phyloP scores from a whole-genome alignment of 2,113 vertebrate genomes.

The Sterrhoptilus dennistouni region DNA sequence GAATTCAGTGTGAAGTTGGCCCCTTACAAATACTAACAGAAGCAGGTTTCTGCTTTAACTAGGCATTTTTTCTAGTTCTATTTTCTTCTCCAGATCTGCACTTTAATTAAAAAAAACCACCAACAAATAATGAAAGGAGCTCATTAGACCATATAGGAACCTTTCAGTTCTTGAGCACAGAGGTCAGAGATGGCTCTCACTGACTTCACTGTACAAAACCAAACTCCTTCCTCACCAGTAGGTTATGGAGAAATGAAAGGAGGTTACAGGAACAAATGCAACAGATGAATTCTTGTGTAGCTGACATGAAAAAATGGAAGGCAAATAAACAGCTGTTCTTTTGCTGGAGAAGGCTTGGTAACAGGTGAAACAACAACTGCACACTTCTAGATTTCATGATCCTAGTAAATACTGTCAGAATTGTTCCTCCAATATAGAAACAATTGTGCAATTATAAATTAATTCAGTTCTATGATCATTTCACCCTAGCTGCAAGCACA shows the following conservation, averaged over 20 bases:
- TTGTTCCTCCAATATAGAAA: not conserved
- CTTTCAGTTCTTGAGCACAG: not conserved
- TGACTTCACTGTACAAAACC: not conserved
- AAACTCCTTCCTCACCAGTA: not conserved
- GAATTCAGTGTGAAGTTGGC: not conserved
- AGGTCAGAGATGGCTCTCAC: not conserved
- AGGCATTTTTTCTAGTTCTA: not conserved
- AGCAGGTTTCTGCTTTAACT: not conserved
- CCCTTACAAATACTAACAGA: not conserved
- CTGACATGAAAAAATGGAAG: not conserved
- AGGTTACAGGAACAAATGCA: not conserved
- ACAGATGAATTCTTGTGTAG: not conserved
- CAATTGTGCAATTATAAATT: not conserved
- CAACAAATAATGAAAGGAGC: not conserved
- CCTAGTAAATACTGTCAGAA: not conserved
- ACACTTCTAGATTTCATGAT: not conserved
- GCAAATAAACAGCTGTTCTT: conserved; percentile 25
- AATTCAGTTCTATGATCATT: not conserved
- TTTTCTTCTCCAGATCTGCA: not conserved
- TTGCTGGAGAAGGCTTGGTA: not conserved
- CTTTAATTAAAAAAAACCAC: not conserved
- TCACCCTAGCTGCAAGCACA: not conserved
- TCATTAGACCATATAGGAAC: not conserved
- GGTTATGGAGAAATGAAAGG: not conserved
- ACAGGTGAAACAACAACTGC: conserved; percentile 40